phyloP scores from a whole-genome alignment of 2,113 vertebrate species.

The Eolophus roseicapilla region DNA sequence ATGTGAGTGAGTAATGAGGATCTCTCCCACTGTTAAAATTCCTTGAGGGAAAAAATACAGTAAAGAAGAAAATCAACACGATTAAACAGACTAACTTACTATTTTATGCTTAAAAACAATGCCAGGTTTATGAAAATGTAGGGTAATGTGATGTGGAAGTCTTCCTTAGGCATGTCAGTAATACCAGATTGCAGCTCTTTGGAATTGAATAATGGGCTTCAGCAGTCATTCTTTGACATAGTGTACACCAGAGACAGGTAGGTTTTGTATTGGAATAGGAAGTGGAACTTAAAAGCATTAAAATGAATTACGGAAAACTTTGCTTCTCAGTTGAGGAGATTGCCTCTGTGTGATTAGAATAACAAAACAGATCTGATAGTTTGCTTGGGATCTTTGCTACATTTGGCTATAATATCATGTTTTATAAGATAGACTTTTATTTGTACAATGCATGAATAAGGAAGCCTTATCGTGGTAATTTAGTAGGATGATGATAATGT shows the following conservation, averaged over 20 bases:
- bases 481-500: not conserved
- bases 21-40: not conserved
- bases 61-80: not conserved
- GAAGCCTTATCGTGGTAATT: not conserved
- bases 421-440: not conserved
- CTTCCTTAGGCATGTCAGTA: not conserved
- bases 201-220: not conserved
- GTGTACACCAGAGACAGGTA: not conserved
- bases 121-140: not conserved
- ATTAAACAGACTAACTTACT: not conserved
- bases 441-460: not conserved
- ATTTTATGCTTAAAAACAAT: not conserved
- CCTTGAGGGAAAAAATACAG: not conserved
- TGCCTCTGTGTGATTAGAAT: not conserved
- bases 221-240: not conserved
- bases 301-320: not conserved
- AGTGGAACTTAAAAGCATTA: not conserved
- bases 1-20: not conserved
- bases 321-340: not conserved
- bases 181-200: not conserved
- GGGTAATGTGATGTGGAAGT: not conserved
- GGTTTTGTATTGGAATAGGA: not conserved
- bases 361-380: not conserved
- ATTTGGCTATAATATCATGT: not conserved
- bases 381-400: not conserved